A percentile compares a stretch with the other conserved stretches of the same genome.
Conservation (phyloP, 2,797 vertebrate species). For the Urocyon cinereoargenteus region DNA sequence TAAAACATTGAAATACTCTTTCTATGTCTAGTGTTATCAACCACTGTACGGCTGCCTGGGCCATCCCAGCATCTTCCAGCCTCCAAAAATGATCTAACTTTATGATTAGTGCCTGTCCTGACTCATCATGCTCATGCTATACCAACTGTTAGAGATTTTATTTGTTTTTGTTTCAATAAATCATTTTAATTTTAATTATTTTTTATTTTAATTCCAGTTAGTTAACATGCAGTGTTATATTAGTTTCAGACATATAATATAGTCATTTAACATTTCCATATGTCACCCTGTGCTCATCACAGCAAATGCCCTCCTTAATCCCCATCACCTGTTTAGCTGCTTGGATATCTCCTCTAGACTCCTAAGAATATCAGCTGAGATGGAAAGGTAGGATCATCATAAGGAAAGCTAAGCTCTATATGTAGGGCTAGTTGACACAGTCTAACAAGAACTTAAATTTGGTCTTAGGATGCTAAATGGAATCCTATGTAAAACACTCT, state of each 20-base stretch:
- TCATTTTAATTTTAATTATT: neutral
- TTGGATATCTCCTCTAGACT: neutral
- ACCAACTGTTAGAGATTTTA: neutral
- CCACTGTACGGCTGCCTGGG: neutral
- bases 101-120: neutral
- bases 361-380: neutral
- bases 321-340: neutral
- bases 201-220: neutral
- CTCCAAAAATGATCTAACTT: neutral
- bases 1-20: neutral
- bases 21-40: neutral
- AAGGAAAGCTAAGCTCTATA: neutral
- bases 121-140: neutral
- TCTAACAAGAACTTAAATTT: conserved; percentile 7
- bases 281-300: neutral
- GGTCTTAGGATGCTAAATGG: neutral
- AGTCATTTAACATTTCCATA: neutral
- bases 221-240: neutral
- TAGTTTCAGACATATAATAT: neutral
- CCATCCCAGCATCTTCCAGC: neutral
- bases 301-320: neutral
- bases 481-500: neutral
- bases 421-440: neutral
- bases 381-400: neutral
- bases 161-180: neutral